Evolutionary conservation across 2,113 vertebrate species (phyloP).

Genomic region (Hydropotes inermis): DNA sequence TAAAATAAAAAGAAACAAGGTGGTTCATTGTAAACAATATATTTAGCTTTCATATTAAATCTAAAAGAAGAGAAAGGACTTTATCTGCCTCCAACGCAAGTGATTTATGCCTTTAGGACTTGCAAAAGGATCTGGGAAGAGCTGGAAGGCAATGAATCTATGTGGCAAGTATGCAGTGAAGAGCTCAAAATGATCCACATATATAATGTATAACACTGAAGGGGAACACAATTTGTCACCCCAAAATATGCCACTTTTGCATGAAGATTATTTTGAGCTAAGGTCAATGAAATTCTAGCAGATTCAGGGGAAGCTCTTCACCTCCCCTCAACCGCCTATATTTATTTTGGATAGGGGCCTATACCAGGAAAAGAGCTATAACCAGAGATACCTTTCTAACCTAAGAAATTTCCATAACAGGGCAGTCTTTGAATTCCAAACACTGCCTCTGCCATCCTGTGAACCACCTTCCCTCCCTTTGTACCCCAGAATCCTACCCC

Average conservation of each 20-base stretch:
- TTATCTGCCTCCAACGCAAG: not conserved
- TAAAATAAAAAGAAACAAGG: not conserved
- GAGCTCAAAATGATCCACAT: conserved; percentile 38
- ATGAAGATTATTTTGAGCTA: not conserved
- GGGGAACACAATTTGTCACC: not conserved
- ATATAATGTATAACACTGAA: not conserved
- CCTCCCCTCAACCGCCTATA: not conserved
- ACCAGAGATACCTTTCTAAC: not conserved
- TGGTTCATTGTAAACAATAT: not conserved
- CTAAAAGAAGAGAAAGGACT: not conserved
- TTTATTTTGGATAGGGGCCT: not conserved
- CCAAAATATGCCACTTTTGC: not conserved
- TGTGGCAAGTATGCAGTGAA: not conserved
- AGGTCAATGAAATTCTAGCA: not conserved
- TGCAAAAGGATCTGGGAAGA: conserved; percentile 33
- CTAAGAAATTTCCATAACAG: not conserved
- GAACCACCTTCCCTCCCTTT: not conserved
- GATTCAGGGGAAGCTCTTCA: not conserved
- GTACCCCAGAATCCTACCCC: not conserved
- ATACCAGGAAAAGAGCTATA: not conserved
- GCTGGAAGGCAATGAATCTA: conserved; percentile 41
- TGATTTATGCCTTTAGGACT: conserved; percentile 17
- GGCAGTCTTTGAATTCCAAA: not conserved
- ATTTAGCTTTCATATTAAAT: not conserved
- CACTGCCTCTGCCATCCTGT: not conserved